Base-by-base conservation (phyloP, 2,113 vertebrate species). In the Euleptes europaea region DNA sequence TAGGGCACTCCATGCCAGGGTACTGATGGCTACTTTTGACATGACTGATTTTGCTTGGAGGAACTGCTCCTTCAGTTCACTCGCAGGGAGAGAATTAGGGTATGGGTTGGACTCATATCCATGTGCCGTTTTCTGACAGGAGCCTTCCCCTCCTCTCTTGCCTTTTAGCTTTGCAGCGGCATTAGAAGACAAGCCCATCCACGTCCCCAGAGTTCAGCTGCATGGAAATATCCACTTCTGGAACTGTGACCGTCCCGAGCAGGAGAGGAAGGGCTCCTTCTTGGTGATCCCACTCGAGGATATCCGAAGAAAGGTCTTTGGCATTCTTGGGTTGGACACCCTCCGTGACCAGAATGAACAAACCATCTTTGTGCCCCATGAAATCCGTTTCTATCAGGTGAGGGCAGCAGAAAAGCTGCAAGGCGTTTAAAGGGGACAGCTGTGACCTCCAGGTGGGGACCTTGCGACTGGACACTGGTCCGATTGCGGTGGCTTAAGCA, bases 381-480 rank as follows among this genome's bases (percentile, higher is more conserved):
- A 97, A 88, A 97, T 97, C 82, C 87, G 79, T 49, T 97, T 97
- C 94, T 97, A 96, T 9, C 96, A 97, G 95, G 97, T 96, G 74
- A n/a, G 92, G 57, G 47, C 63, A 33, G 76, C 44, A 84, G 5
- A 77, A 74, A 70, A 70, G 35, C 35, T 49, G 65, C 79, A 40
- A 49, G 40, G 19, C 0, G 31, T 14, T 84, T 44, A 28, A 84
- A 66, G 70, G 31, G 87, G 4, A 7, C 0, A 33, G 31, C 10
- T 14, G 42, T n/a, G n/a, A 26, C 26, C 7, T 35, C 23, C 15
- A 23, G 44, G 26, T 1, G 35, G 19, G 69, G 4, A 17, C 71
- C 72, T 8, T 26, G 31, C n/a, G 9, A n/a, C 3, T 11, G 40
- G 15, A 51, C 15, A 69, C 71, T n/a, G 31, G 28, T 26, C 86